These are phyloP conservation scores for Poecilia picta DNA, from an alignment of 2,797 vertebrate genomes.

Conservation along the genomic window DNA sequence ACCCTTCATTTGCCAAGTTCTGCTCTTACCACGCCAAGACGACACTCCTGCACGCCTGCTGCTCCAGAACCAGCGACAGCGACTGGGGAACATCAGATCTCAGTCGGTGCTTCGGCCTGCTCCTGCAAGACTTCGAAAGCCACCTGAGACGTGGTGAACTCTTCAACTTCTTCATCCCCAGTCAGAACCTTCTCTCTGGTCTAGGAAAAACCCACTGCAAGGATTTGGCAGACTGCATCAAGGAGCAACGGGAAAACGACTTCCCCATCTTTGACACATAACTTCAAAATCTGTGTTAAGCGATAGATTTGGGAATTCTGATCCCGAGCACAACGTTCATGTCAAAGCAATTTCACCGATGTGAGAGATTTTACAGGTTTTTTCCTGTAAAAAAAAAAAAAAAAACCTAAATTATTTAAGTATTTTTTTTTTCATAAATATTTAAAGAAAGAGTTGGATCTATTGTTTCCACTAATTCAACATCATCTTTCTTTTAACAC, in stretches of 20 bases:
- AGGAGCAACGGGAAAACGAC: slow-evolving; percentile 18
- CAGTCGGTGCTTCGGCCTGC: slow-evolving; percentile 58
- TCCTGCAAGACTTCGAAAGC: slow-evolving; percentile 61
- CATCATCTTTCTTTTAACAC: neutral
- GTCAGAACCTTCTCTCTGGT: slow-evolving; percentile 70
- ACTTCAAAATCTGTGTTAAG: neutral
- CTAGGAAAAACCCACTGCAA: neutral
- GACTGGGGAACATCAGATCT: slow-evolving; percentile 56
- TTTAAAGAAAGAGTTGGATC: neutral
- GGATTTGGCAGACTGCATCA: slow-evolving; percentile 35
- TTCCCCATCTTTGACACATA: slow-evolving; percentile 65
- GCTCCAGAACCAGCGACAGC: slow-evolving; percentile 49
- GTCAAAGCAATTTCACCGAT: neutral
- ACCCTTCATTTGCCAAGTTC: slow-evolving; percentile 63
- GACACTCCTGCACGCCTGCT: slow-evolving; percentile 72
- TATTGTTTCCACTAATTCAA: neutral
- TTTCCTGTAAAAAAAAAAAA: no score
- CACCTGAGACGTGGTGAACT: slow-evolving; percentile 34
- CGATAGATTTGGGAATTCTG: neutral
- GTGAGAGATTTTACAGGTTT: neutral
- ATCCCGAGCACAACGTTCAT: neutral
- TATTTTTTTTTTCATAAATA: neutral
- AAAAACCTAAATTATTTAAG: no score
- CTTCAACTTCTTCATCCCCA: slow-evolving; percentile 77
- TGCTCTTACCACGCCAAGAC: slow-evolving; percentile 80